A percentile compares a stretch with the other conserved stretches of the same genome.
Evolutionary conservation across 2,888 invertebrate genomes (phyloP).

Genomic region (Xylophagus ater): DNA sequence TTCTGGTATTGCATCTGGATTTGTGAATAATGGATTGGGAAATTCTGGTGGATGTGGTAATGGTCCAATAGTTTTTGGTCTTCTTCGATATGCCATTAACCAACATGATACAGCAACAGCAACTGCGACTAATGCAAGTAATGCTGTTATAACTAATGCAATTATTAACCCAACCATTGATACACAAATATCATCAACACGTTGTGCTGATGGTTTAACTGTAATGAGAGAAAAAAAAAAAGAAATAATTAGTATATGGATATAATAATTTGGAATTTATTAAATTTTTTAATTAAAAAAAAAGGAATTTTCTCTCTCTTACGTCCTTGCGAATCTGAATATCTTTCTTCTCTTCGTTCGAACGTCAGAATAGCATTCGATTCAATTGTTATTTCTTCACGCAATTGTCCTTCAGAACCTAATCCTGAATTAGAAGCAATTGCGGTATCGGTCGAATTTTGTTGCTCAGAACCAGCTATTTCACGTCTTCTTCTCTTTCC

Average conservation of each 20-base stretch:
- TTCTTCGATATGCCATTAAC: conserved; percentile 85
- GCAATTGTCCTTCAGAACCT: conserved; percentile 62
- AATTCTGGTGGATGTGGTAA: conserved; percentile 91
- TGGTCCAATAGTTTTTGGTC: conserved; percentile 78
- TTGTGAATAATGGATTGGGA: conserved; percentile 85
- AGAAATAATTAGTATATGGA: conserved; percentile 4
- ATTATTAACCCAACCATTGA: conserved; percentile 89
- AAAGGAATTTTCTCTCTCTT: conserved; percentile 23
- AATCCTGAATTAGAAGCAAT: conserved; percentile 47
- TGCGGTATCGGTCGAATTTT: conserved; percentile 40
- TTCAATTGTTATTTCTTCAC: conserved; percentile 87
- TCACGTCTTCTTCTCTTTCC: conserved; percentile 66
- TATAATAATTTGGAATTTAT: too few species aligned
- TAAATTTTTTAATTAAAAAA: conserved; percentile 1
- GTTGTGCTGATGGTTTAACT: conserved; percentile 41
- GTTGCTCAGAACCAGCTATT: conserved; percentile 32
- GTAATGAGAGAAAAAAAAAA: conserved; percentile 13
- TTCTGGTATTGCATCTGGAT: conserved; percentile 67
- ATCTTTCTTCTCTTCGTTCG: conserved; percentile 71
- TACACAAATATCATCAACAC: conserved; percentile 79
- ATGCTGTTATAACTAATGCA: conserved; percentile 81
- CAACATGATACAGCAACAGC: conserved; percentile 92
- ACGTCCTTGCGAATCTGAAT: conserved; percentile 69
- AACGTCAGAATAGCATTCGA: conserved; percentile 86
- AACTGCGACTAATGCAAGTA: conserved; percentile 83